Evolutionary conservation across 2,888 invertebrate species (phyloP), one percentile per base, ranked within the genome.

Genomic region (Erebia palarica): DNA sequence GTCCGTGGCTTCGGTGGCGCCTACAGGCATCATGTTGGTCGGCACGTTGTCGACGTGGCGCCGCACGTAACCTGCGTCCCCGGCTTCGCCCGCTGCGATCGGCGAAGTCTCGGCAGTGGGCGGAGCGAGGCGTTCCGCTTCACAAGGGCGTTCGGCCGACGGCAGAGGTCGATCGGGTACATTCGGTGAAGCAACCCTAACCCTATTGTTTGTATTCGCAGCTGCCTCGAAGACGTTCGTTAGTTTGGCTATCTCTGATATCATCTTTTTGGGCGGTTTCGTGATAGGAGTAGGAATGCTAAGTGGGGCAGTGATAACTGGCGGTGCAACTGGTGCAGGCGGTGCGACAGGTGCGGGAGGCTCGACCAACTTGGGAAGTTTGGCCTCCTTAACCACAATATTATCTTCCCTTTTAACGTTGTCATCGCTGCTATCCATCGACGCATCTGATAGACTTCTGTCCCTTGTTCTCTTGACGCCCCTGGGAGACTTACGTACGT

Each of bases 391-490:
- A 8, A 72, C 68, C 1, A 74, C 68, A 18, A 55, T 18, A 3
- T 91, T 55, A 3, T 91, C 91, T 7, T 89, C 89, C 60, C 82
- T 86, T 72, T 87, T 92, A 4, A 75, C 42, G 7, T 77, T 76
- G 75, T 95, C 95, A 74, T 95, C 95, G 59, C 93, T 93, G 59
- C 95, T 95, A 71, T 95, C 96, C 8, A 95, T 89, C 1, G 95
- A 95, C 1, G 95, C 95, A 73, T 95, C 96, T 0, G 96, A 96
- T 11, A 94, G 88, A 78, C 96, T 94, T 65, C 96, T 92, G 75
- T 95, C 95, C 76, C 95, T 94, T 1, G 94, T 91, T 74, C 95
- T 94, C 72, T 95, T 94, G 2, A 90, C 92, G 7, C 95, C 94
- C 69, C 96, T 94, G 0, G 96, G 95, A 51, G 96, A 96, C 80